Evolutionary conservation across 2,888 invertebrate species (phyloP).

Genomic region (Mesorhabditis sp.): DNA sequence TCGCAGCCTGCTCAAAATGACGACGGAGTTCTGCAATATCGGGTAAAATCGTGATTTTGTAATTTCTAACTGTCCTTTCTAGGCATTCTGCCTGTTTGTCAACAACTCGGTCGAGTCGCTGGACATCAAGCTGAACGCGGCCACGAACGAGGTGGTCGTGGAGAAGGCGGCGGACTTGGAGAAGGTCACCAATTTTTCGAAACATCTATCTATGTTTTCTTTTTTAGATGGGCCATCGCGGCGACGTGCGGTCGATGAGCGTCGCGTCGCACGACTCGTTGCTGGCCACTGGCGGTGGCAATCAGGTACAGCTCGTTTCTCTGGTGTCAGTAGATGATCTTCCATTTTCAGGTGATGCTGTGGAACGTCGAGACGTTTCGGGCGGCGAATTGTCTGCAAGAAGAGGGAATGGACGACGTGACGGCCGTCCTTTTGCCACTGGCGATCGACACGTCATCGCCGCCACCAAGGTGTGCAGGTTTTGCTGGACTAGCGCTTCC

Average conservation of each 20-base stretch:
- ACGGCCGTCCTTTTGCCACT: slow-evolving; percentile 77
- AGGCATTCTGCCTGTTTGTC: slow-evolving; percentile 39
- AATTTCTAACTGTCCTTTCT: neutral
- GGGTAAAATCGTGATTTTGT: slow-evolving; percentile 18
- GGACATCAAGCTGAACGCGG: slow-evolving; percentile 30
- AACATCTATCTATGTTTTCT: neutral
- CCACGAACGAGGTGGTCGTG: slow-evolving; percentile 23
- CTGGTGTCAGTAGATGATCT: slow-evolving; percentile 58
- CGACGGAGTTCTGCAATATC: slow-evolving; percentile 17
- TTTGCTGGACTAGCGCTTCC: too few species aligned
- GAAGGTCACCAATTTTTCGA: neutral
- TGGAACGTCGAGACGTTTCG: slow-evolving; percentile 73
- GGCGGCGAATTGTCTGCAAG: slow-evolving; percentile 71
- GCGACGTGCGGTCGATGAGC: slow-evolving; percentile 79
- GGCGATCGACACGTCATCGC: slow-evolving; percentile 84
- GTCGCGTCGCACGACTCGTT: slow-evolving; percentile 83
- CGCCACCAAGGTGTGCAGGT: slow-evolving; percentile 71
- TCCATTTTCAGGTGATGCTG: slow-evolving; percentile 69
- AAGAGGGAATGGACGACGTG: slow-evolving; percentile 67
- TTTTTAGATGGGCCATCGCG: slow-evolving; percentile 74
- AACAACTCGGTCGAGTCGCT: slow-evolving; percentile 46
- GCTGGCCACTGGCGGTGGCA: slow-evolving; percentile 49
- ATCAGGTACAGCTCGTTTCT: slow-evolving; percentile 39
- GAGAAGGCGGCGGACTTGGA: slow-evolving; percentile 17
- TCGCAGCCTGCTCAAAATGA: slow-evolving; percentile 17